These are phyloP conservation scores for Cacoxenus indagator DNA, from an alignment of 2,888 invertebrate genomes.

Conservation along the genomic window DNA sequence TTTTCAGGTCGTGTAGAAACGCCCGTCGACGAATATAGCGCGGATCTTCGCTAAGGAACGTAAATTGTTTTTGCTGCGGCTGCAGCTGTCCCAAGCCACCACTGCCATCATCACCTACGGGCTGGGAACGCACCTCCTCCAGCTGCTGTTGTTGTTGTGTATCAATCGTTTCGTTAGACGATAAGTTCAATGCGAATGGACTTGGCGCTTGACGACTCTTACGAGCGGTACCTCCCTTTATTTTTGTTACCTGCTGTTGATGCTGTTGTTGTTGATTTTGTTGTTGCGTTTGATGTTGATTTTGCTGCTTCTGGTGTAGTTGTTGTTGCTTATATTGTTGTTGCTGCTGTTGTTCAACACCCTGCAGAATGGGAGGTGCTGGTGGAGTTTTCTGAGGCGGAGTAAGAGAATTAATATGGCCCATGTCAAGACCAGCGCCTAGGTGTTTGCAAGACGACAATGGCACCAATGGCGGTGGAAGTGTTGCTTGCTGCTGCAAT, in stretches of 20 bases:
- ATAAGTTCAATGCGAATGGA: slow-evolving; percentile 56
- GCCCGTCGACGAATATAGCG: slow-evolving; percentile 59
- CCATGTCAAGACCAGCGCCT: slow-evolving; percentile 49
- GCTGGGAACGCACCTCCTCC: slow-evolving; percentile 71
- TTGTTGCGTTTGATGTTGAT: no score
- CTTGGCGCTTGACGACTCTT: slow-evolving; percentile 67
- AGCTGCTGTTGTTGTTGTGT: slow-evolving; percentile 54
- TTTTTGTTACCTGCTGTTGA: slow-evolving; percentile 47
- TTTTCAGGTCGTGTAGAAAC: slow-evolving; percentile 63
- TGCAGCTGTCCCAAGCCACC: slow-evolving; percentile 33
- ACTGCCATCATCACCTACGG: slow-evolving; percentile 69
- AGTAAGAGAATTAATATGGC: slow-evolving; percentile 62
- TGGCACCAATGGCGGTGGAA: slow-evolving; percentile 45
- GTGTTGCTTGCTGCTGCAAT: slow-evolving; percentile 36
- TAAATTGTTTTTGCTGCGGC: slow-evolving; percentile 42
- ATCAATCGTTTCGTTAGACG: slow-evolving; percentile 51
- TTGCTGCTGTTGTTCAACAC: slow-evolving; percentile 40
- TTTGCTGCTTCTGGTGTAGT: slow-evolving; percentile 35
- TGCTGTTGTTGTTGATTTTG: slow-evolving; percentile 38
- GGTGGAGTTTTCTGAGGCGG: slow-evolving; percentile 64
- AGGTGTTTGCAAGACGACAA: slow-evolving; percentile 57
- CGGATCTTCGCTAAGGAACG: slow-evolving; percentile 52
- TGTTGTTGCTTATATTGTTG: slow-evolving; percentile 46
- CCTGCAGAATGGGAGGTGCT: slow-evolving; percentile 56
- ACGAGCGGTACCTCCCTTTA: slow-evolving; percentile 65